Conservation (phyloP, 2,888 invertebrate species). For the Choristoneura rosaceana region DNA sequence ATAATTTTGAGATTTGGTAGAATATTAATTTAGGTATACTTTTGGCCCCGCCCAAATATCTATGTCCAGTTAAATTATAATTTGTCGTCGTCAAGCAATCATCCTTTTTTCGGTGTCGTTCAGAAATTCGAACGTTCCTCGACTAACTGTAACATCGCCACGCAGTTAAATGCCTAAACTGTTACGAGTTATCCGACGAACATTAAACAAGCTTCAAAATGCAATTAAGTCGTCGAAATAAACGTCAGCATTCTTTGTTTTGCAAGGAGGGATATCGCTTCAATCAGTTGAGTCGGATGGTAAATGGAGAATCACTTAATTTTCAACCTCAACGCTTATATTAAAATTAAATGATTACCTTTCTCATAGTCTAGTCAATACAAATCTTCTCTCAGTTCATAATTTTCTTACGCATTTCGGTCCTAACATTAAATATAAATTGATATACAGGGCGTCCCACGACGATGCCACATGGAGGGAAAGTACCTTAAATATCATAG, state of each 20-base stretch:
- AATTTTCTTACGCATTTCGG: too few species aligned
- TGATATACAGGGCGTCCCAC: too few species aligned
- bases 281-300: not conserved
- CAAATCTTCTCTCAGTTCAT: too few species aligned
- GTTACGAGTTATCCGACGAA: constrained; percentile 6
- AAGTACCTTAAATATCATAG: too few species aligned
- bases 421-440: not conserved
- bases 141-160: constrained; percentile 26
- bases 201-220: constrained; percentile 11
- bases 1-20: not conserved
- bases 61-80: constrained; percentile 6
- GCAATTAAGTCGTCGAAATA: constrained; percentile 12
- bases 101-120: constrained; percentile 6
- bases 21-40: not conserved
- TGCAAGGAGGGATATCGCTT: not conserved
- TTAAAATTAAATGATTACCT: not conserved
- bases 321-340: not conserved
- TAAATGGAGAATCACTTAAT: not conserved
- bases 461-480: too few species aligned
- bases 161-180: constrained; percentile 18
- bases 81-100: constrained; percentile 21
- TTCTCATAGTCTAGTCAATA: not conserved
- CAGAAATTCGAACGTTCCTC: constrained; percentile 10
- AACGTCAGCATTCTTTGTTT: constrained; percentile 13
- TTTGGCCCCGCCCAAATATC: constrained; percentile 12